Conservation (phyloP, 2,888 invertebrate genomes). For the Ichneumon xanthorius region DNA sequence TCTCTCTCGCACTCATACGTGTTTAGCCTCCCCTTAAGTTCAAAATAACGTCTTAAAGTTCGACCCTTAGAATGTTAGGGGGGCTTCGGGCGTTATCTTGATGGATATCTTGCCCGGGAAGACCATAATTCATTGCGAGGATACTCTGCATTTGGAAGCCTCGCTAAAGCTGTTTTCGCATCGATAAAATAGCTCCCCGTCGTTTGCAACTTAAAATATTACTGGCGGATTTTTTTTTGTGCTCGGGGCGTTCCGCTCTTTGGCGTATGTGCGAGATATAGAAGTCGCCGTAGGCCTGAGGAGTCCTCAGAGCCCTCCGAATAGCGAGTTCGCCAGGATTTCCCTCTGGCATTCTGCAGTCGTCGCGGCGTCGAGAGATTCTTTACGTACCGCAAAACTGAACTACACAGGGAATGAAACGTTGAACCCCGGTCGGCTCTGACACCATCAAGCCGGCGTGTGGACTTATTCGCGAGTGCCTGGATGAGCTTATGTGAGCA, state of each 20-base stretch:
- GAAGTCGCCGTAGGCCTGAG: slow-evolving; percentile 28
- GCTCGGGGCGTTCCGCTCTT: background rate
- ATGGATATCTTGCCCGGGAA: too few relatives aligned
- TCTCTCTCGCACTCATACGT: too few relatives aligned
- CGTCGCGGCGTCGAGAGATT: slow-evolving; percentile 10
- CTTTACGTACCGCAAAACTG: slow-evolving; percentile 8
- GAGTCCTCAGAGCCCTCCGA: slow-evolving; percentile 1
- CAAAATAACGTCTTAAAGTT: too few relatives aligned
- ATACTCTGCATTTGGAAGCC: too few relatives aligned
- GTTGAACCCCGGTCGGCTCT: slow-evolving; percentile 56
- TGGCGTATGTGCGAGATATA: background rate
- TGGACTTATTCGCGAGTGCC: slow-evolving; percentile 52
- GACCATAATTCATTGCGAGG: too few relatives aligned
- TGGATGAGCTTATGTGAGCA: too few relatives aligned
- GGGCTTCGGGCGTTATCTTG: too few relatives aligned
- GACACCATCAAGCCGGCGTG: slow-evolving; percentile 12
- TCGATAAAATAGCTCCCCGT: too few relatives aligned
- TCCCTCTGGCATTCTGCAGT: background rate
- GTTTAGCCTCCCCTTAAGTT: too few relatives aligned
- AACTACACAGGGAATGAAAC: slow-evolving; percentile 1
- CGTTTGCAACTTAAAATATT: too few relatives aligned
- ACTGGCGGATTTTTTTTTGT: background rate
- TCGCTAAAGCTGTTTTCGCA: too few relatives aligned
- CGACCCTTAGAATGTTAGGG: too few relatives aligned
- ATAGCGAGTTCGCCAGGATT: slow-evolving; percentile 11